Base-by-base conservation (phyloP, 2,113 vertebrate species). In the Myiozetetes cayanensis region DNA sequence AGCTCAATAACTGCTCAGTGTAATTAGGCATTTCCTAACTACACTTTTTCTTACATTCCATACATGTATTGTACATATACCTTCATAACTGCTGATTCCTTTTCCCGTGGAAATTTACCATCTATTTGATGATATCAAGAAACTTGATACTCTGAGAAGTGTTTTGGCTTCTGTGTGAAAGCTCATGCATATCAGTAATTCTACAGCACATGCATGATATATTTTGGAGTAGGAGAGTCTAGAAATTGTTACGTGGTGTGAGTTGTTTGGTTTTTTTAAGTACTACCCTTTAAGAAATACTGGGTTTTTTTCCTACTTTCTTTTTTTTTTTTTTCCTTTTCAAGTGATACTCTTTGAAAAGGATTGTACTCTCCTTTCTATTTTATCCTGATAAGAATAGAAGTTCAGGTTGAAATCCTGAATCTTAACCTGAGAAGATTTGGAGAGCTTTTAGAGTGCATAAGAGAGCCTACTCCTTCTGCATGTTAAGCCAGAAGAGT, bases 351-450 rank as follows among this genome's bases (percentile, higher is more conserved):
- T 43, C 25, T 66, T 19, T 46, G 39, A 55, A 72, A 75, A 72
- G 23, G 23, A 67, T 53, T 77, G 52, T 35, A 35, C 19, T 74
- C 33, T 71, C 79, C 59, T 43, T 76, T 87, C 28, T 71, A 0
- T 85, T 96, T 93, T 74, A 85, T 50, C 27, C 35, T 68, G 24
- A n/a, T 86, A 71, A 87, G 70, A 89, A 89, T 23, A 67, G 56
- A 85, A 70, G 18, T 50, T 31, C 46, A 81, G 43, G 21, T 52
- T 85, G 52, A 87, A 91, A 94, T 71, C 68, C 52, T 67, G 27
- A 89, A 44, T 94, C 74, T 85, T 87, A 89, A 81, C 65, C 25
- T 92, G 62, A 52, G 68, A 65, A 80, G 63, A 71, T 89, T 20
- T 89, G 55, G 41, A 85, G 41, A 39, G 44, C 18, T 61, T 85